phyloP scores from a whole-genome alignment of 2,888 invertebrate species.

The Diplazon laetatorius region DNA sequence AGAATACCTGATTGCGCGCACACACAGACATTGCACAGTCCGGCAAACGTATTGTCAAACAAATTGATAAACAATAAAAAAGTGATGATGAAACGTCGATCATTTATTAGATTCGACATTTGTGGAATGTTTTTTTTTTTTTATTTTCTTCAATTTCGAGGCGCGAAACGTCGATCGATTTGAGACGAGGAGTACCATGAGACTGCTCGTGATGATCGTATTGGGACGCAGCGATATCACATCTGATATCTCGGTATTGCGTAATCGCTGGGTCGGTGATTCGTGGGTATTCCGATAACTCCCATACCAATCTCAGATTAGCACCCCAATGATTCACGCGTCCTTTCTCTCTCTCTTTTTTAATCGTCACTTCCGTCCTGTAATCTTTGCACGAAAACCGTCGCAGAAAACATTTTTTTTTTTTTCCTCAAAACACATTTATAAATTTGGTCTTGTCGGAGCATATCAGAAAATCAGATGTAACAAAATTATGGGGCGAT shows the following conservation, averaged over 20 bases:
- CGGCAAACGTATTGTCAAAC: constrained; percentile 60
- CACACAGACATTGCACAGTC: constrained; percentile 72
- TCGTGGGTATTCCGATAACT: constrained; percentile 50
- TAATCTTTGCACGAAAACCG: background rate
- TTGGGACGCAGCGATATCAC: constrained; percentile 54
- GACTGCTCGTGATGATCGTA: constrained; percentile 47
- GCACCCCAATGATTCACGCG: constrained; percentile 45
- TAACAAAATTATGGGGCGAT: too few species aligned
- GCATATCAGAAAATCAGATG: too few species aligned
- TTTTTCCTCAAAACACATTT: too few species aligned
- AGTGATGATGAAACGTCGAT: background rate
- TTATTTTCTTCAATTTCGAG: too few species aligned
- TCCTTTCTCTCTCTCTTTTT: too few species aligned
- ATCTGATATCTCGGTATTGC: constrained; percentile 76
- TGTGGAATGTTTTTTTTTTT: constrained; percentile 15
- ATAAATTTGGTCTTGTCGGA: too few species aligned
- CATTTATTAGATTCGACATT: constrained; percentile 34
- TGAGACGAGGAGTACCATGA: background rate
- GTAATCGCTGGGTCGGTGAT: constrained; percentile 63
- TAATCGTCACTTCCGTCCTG: constrained; percentile 24
- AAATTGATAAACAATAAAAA: constrained; percentile 61
- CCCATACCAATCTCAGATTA: constrained; percentile 50
- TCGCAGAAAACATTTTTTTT: too few species aligned
- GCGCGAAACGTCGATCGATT: constrained; percentile 1
- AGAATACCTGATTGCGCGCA: constrained; percentile 70